Base-by-base conservation (phyloP, 2,888 invertebrate genomes). In the Fragum fragum region DNA sequence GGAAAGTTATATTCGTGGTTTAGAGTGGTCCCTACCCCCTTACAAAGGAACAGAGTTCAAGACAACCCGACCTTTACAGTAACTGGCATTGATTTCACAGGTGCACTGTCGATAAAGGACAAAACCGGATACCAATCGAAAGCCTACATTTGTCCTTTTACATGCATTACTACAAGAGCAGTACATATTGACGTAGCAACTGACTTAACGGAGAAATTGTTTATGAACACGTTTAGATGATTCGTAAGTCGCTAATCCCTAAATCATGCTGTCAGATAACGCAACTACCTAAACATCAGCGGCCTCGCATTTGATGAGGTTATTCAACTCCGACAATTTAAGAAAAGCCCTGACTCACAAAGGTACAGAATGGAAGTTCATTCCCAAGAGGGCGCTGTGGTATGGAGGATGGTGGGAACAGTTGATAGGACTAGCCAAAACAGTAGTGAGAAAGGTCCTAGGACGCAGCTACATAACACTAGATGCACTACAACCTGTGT, bases 331-430 rank as follows among this genome's bases (percentile, higher is more conserved):
- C 21, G 36, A 21, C 32, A 76, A 36, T 59, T 47, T 26, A 11
- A 36, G 29, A 47, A 66, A 39, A 73, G 74, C 59, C 72, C 73
- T 5, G 68, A 70, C 7, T 85, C 81, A 83, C 29, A n/a, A n/a
- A n/a, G n/a, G n/a, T n/a, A n/a, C n/a, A n/a, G n/a, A n/a, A n/a
- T n/a, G n/a, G n/a, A n/a, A 66, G 42, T 82, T 87, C 57, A 85
- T 85, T 39, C 77, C 82, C 5, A 77, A 76, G 32, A 0, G 85
- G 14, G 83, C 83, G 7, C 81, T 83, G 0, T 83, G 79, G 83
- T 87, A 73, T 57, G 85, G 85, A 7, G 88, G 85, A 47, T 86
- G 75, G 39, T 87, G 83, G 81, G 81, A 87, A 61, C 52, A 81
- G 18, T 59, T 83, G 18, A 73, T 83, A 18, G 69, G 82, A 18